phyloP scores from a whole-genome alignment of 2,797 vertebrate species.

The Sphenopsis melanotis region DNA sequence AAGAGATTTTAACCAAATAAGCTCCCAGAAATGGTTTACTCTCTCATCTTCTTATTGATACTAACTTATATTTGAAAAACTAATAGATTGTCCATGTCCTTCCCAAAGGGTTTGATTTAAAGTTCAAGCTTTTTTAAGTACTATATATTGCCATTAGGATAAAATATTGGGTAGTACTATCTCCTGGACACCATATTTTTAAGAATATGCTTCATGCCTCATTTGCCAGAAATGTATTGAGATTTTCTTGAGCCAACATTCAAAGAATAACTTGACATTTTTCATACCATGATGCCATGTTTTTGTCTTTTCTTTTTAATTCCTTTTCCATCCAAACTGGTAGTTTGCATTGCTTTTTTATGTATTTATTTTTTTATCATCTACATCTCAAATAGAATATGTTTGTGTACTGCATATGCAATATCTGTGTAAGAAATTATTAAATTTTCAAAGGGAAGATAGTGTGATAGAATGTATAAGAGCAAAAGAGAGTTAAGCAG shows the following conservation, averaged over 20 bases:
- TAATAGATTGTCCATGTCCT: not conserved
- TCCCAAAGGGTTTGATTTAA: conserved; percentile 43
- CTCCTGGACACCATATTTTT: conserved; percentile 18
- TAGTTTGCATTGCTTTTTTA: not conserved
- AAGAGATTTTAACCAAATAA: not conserved
- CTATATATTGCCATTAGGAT: not conserved
- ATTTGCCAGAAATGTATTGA: conserved; percentile 54
- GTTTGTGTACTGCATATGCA: not conserved
- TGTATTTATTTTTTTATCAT: not conserved
- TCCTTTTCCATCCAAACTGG: not conserved
- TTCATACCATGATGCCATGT: not conserved
- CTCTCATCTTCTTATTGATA: not conserved
- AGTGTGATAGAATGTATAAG: not conserved
- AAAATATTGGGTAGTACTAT: conserved; percentile 26
- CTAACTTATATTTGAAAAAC: not conserved
- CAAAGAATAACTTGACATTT: conserved; percentile 39
- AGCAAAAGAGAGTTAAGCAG: not conserved
- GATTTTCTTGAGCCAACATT: conserved; percentile 45
- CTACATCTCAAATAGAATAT: not conserved
- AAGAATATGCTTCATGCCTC: conserved; percentile 42
- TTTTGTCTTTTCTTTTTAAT: conserved; percentile 29
- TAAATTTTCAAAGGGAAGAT: not conserved
- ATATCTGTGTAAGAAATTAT: not conserved
- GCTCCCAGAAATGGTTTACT: not conserved
- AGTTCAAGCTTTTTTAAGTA: conserved; percentile 27